Base-by-base conservation (phyloP, 2,888 invertebrate genomes). In the Melanchra persicariae region DNA sequence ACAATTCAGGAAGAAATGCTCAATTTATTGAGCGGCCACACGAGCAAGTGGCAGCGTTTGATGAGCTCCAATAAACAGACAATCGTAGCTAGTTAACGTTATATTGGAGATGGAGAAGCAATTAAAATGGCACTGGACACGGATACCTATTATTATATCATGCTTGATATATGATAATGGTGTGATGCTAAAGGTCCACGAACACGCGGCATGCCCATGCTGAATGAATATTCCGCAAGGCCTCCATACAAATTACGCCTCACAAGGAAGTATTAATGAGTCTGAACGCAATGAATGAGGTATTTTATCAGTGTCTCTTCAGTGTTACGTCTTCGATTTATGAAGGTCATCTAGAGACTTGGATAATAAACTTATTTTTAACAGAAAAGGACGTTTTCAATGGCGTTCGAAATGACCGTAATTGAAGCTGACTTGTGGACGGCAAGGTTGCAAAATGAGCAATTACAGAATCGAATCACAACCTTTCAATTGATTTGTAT, bases 401-500 rank as follows among this genome's bases (percentile, higher is more conserved):
- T 62, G 49, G 26, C 59, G 22, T 63, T 60, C 10, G 30, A 60
- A 62, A 62, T 70, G 3, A 47, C 60, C 49, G 54, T 55, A 51
- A 67, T 69, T 59, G 26, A 68, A 63, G 34, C 54, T 26, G 37
- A 64, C 30, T 51, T 26, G 30, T 26, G 22, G 43, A 47, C 22
- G 34, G n/a, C 74, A 79, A 80, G 64, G 71, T 74, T 69, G 52
- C 58, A 69, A 82, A 87, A 86, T 83, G 47, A 68, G 60, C 65
- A 77, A 86, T 87, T 87, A 81, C 63, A 81, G 80, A 89, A 84
- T 74, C 87, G 69, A 81, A 85, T 87, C 87, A 89, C 88, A 87
- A 58, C 55, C 37, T 57, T 68, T 64, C 61, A 71, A 77, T 77
- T 84, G 85, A 91, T 92, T 90, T 89, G 88, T 90, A 91, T 90